Base-by-base conservation (phyloP, 1,140 invertebrate genomes). In the Pemphigus obesinymphae region DNA sequence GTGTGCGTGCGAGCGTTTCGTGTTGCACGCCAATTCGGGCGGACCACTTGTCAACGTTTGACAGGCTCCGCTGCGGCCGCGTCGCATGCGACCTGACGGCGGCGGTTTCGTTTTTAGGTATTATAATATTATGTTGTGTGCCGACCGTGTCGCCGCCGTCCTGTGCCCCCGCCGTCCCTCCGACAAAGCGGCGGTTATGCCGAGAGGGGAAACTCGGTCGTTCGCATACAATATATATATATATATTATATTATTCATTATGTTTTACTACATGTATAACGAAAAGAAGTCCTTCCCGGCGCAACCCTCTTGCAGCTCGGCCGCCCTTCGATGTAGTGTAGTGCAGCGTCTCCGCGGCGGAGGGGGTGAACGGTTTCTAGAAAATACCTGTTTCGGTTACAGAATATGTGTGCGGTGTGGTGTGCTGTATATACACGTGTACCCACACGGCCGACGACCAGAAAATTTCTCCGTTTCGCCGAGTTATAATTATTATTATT, bases 21-120 rank as follows among this genome's bases (percentile, higher is more conserved):
- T 80, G 73, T 76, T 76, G 55, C 75, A 61, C 75, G 75, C 75
- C 75, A 78, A 78, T 78, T 78, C 75, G 75, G 53, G n/a, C 75
- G 55, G 75, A 80, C 75, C 75, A 45, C 75, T 61, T 80, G 75
- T 80, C 75, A 80, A 80, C 75, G 53, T 80, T 80, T 80, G 75
- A 80, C 75, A 80, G 75, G 75, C 75, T 29, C 23, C 53, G 34
- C 48, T 26, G 72, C 26, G 50, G 48, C n/a, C 73, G 48, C 73
- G 75, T 80, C 45, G 53, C 37, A 43, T 61, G 55, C n/a, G 34
- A 15, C 15, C 2, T 43, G 70, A 5, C 26, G 23, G 26, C 48
- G 43, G 23, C 45, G 17, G 43, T n/a, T 26, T 75, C 72, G 43
- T 75, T 50, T 45, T 73, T n/a, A 45, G 70, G 34, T 45, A 37